These are phyloP conservation scores for Hyaena hyaena DNA, from an alignment of 2,113 vertebrate species.

Conservation along the genomic window DNA sequence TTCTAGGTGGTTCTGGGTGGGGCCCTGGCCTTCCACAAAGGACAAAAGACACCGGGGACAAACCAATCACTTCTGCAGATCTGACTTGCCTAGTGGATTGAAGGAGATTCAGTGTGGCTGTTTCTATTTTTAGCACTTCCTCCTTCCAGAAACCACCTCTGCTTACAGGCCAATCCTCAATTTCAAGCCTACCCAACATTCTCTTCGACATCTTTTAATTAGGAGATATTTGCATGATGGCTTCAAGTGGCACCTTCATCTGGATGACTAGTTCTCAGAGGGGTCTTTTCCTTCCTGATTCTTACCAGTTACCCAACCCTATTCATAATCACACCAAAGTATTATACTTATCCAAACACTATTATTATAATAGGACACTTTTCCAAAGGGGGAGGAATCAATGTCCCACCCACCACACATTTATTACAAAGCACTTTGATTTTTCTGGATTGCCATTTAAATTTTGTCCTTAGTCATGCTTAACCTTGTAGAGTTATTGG, in stretches of 20 bases:
- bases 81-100: background rate
- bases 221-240: background rate
- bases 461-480: background rate
- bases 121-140: background rate
- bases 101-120: background rate
- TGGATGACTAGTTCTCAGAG: background rate
- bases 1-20: background rate
- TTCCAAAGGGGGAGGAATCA: background rate
- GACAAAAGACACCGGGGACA: background rate
- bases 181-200: background rate
- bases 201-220: background rate
- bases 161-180: background rate
- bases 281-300: background rate
- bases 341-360: background rate
- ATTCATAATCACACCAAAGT: background rate
- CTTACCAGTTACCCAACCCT: background rate
- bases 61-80: background rate
- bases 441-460: background rate
- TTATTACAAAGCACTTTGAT: background rate
- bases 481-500: background rate
- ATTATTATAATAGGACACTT: background rate
- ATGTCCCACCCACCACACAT: background rate
- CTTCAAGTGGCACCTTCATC: background rate
- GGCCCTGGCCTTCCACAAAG: background rate
- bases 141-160: background rate